Evolutionary conservation across 1,140 invertebrate genomes (phyloP).

Genomic region (Laupala kohalensis): DNA sequence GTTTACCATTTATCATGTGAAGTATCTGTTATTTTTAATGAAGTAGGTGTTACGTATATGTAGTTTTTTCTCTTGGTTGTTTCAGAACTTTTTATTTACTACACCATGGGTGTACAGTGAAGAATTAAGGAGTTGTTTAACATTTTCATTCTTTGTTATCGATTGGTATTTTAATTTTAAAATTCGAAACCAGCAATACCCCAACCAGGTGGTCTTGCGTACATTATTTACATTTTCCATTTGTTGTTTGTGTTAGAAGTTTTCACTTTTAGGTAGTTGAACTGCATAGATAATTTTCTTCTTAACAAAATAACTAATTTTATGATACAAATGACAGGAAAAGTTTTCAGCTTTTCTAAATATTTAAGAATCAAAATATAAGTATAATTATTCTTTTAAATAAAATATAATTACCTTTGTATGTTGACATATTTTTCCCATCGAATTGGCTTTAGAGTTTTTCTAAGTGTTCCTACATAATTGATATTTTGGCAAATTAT

Average conservation of each 20-base stretch:
- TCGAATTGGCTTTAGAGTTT: no score
- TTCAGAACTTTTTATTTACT: background rate
- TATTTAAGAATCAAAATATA: no score
- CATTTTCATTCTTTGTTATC: background rate
- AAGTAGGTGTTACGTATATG: background rate
- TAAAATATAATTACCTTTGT: no score
- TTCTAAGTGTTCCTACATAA: no score
- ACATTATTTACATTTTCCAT: background rate
- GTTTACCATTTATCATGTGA: background rate
- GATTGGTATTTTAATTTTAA: background rate
- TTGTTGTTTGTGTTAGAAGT: background rate
- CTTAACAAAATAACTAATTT: background rate
- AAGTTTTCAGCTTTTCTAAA: no score
- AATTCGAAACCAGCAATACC: no score
- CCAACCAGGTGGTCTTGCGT: background rate
- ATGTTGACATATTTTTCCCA: no score
- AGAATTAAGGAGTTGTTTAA: background rate
- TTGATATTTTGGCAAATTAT: no score
- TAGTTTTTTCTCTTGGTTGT: background rate
- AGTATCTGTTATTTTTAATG: background rate
- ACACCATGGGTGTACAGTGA: background rate
- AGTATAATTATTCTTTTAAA: no score
- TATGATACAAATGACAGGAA: background rate
- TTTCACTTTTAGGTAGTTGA: background rate
- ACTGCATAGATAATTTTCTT: background rate